Evolutionary conservation across 1,140 invertebrate genomes (phyloP).

Genomic region (Sogatella furcifera): DNA sequence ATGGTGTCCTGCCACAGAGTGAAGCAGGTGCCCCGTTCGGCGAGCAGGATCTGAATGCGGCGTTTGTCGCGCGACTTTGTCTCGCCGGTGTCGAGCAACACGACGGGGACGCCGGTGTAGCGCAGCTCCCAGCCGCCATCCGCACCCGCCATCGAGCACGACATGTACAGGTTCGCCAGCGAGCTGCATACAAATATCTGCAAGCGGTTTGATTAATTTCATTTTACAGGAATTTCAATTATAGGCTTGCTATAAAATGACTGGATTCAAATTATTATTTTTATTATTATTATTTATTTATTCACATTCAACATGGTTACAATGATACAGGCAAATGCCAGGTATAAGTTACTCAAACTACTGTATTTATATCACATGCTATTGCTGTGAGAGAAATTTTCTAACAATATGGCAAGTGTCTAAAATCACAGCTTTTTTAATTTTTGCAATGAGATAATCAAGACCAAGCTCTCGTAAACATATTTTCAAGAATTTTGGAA

Average conservation of each 20-base stretch:
- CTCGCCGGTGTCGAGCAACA: constrained; percentile 66
- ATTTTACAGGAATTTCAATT: neutral
- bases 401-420: too few species aligned
- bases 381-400: too few species aligned
- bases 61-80: constrained; percentile 56
- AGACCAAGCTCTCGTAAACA: too few species aligned
- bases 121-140: constrained; percentile 58
- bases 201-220: constrained; percentile 5
- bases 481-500: too few species aligned
- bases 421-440: too few species aligned
- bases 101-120: constrained; percentile 69
- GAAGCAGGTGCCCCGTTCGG: constrained; percentile 75
- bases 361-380: too few species aligned
- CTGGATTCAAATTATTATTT: too few species aligned
- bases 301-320: too few species aligned
- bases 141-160: constrained; percentile 36
- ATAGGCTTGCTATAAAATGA: neutral
- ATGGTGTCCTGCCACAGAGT: constrained; percentile 78
- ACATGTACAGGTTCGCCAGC: constrained; percentile 66
- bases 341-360: too few species aligned
- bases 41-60: constrained; percentile 62
- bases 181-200: constrained; percentile 67
- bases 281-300: too few species aligned
- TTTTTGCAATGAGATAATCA: too few species aligned
- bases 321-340: too few species aligned